Percentiles rank a stretch among this genome's conserved stretches.
phyloP scores from a whole-genome alignment of 2,888 invertebrate genomes.

The Siphonodentalium dalli region DNA sequence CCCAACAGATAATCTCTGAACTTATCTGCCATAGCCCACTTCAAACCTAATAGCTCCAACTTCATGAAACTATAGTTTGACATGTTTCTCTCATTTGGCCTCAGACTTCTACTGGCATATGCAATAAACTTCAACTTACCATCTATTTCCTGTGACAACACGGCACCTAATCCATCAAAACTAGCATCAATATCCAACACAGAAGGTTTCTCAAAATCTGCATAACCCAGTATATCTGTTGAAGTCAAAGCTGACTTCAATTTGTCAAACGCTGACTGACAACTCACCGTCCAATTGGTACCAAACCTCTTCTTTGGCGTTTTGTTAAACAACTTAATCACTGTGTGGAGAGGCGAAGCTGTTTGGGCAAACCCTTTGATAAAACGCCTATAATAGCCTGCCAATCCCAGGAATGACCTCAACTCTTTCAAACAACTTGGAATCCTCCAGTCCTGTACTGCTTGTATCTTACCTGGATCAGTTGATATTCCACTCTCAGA shows the following conservation, averaged over 20 bases:
- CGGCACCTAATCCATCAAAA: conserved; percentile 11
- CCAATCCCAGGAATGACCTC: conserved; percentile 8
- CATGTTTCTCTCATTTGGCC: conserved; percentile 7
- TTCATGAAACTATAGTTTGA: conserved; percentile 21
- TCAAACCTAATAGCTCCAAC: conserved; percentile 24
- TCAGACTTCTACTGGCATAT: conserved; percentile 10
- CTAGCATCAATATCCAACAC: conserved; percentile 11
- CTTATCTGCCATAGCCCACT: conserved; percentile 28
- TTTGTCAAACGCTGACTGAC: conserved; percentile 2
- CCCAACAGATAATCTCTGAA: conserved; percentile 14
- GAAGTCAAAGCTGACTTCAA: conserved; percentile 9
- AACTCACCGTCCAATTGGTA: conserved; percentile 3
- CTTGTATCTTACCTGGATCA: conserved; percentile 5
- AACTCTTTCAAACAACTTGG: conserved; percentile 2
- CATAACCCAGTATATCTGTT: conserved; percentile 3
- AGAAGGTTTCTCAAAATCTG: conserved; percentile 5
- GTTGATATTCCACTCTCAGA: conserved; percentile 4
- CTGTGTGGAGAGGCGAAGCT: neutral
- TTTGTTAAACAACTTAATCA: conserved; percentile 1
- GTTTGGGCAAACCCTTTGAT: conserved; percentile 5
- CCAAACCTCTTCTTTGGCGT: too few species aligned
- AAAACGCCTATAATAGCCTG: conserved; percentile 10
- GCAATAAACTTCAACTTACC: neutral
- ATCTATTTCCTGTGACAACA: conserved; percentile 8
- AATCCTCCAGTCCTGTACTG: neutral